A percentile compares a stretch with the other conserved stretches of the same genome.
Evolutionary conservation across 2,888 invertebrate species (phyloP).

Genomic region (Leistus spinibarbis): DNA sequence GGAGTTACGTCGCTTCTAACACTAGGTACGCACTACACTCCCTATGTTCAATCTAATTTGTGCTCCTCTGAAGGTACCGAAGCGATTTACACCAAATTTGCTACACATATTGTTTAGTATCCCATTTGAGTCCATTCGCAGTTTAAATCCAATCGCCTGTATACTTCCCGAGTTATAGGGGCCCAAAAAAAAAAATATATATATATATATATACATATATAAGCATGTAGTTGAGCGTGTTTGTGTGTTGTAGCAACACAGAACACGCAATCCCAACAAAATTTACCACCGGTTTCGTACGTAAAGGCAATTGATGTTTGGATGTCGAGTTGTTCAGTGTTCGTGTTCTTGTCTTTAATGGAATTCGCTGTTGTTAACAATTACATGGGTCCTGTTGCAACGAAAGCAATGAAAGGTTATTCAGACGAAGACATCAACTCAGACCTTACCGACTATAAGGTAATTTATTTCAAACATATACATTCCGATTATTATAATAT

Average conservation of each 20-base stretch:
- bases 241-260: slow-evolving; percentile 72
- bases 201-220: background rate
- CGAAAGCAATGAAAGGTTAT: slow-evolving; percentile 88
- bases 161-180: too few relatives aligned
- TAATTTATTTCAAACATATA: slow-evolving; percentile 49
- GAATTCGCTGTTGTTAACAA: slow-evolving; percentile 91
- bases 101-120: too few relatives aligned
- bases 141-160: too few relatives aligned
- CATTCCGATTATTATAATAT: background rate
- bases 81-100: too few relatives aligned
- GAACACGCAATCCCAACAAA: slow-evolving; percentile 90
- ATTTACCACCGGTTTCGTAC: slow-evolving; percentile 87
- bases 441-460: slow-evolving; percentile 78
- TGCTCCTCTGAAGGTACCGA: too few relatives aligned
- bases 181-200: slow-evolving; percentile 18
- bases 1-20: slow-evolving; percentile 88
- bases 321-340: slow-evolving; percentile 92
- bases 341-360: slow-evolving; percentile 88
- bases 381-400: slow-evolving; percentile 83
- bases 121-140: too few relatives aligned
- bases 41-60: too few relatives aligned
- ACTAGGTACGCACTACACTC: slow-evolving; percentile 72
- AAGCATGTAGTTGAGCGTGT: slow-evolving; percentile 36
- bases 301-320: slow-evolving; percentile 92
- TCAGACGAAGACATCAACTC: slow-evolving; percentile 81